phyloP scores from a whole-genome alignment of 2,888 invertebrate genomes.

The Cremastinae sp. region DNA sequence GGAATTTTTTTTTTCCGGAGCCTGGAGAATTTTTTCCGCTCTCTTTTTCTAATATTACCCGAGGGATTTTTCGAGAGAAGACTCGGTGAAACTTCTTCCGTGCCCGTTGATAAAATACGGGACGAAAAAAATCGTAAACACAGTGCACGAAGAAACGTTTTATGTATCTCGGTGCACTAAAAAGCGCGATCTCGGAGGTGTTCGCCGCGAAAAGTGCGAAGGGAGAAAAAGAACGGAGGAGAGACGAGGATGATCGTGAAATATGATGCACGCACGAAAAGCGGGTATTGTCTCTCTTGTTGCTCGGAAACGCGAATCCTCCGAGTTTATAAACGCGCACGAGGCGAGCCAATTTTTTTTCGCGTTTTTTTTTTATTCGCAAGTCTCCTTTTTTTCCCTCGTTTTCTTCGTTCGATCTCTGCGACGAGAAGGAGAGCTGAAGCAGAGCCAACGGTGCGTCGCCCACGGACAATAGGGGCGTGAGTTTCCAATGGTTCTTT shows the following conservation, averaged over 20 bases:
- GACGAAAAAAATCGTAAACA: not conserved
- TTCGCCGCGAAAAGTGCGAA: slow-evolving; percentile 19
- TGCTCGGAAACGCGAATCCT: slow-evolving; percentile 42
- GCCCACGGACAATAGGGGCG: slow-evolving; percentile 71
- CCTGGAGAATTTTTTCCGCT: too few relatives aligned
- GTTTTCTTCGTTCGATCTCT: slow-evolving; percentile 37
- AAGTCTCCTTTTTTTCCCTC: slow-evolving; percentile 6
- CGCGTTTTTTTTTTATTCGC: slow-evolving; percentile 13
- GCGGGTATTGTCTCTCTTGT: slow-evolving; percentile 73
- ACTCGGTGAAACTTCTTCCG: too few relatives aligned
- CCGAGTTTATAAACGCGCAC: slow-evolving; percentile 49
- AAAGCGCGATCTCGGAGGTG: slow-evolving; percentile 26
- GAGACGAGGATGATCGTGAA: slow-evolving; percentile 71
- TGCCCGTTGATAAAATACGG: not conserved
- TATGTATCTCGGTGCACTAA: not conserved
- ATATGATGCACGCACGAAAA: slow-evolving; percentile 73
- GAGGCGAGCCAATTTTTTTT: slow-evolving; percentile 32
- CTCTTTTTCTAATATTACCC: too few relatives aligned
- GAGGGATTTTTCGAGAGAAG: too few relatives aligned
- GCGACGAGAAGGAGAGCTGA: slow-evolving; percentile 41
- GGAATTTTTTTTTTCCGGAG: too few relatives aligned
- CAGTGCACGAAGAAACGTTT: not conserved
- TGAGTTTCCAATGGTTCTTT: slow-evolving; percentile 72
- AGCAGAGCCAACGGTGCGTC: slow-evolving; percentile 55
- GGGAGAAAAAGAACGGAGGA: not conserved